Percentiles rank a stretch among this genome's conserved stretches.
Evolutionary conservation across 1,140 invertebrate genomes (phyloP).

Genomic region (Drosophila pseudoananassae): DNA sequence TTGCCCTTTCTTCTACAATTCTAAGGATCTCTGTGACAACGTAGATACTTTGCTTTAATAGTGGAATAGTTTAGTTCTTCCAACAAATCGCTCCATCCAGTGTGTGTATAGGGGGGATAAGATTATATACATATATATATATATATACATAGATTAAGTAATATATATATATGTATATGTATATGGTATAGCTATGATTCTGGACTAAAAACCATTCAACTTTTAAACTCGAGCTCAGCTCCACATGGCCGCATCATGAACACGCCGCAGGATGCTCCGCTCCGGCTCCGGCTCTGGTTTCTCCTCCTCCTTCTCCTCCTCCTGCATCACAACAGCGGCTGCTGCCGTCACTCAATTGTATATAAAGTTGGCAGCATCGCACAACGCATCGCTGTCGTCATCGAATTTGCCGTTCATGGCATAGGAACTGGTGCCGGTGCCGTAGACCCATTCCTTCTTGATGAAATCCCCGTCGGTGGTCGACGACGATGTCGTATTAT

Average conservation of each 20-base stretch:
- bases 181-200: conserved; percentile 15
- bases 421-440: conserved; percentile 74
- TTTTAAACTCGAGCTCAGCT: conserved; percentile 13
- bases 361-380: conserved; percentile 82
- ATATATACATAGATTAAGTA: neutral
- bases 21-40: neutral
- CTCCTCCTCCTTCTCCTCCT: neutral
- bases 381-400: conserved; percentile 81
- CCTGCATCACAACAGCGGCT: neutral
- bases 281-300: neutral
- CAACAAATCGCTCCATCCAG: conserved; percentile 1
- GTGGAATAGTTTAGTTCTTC: neutral
- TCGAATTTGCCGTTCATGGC: conserved; percentile 83
- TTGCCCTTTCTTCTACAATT: neutral
- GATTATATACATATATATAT: conserved; percentile 1
- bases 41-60: neutral
- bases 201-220: conserved; percentile 6
- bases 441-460: conserved; percentile 83
- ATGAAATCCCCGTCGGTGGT: conserved; percentile 82
- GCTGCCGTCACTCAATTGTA: conserved; percentile 68
- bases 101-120: neutral
- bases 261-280: conserved; percentile 22
- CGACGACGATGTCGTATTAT: conserved; percentile 76
- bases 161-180: conserved; percentile 9
- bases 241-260: conserved; percentile 46